Conservation (phyloP, 2,797 vertebrate genomes). For the Spea hammondii region DNA sequence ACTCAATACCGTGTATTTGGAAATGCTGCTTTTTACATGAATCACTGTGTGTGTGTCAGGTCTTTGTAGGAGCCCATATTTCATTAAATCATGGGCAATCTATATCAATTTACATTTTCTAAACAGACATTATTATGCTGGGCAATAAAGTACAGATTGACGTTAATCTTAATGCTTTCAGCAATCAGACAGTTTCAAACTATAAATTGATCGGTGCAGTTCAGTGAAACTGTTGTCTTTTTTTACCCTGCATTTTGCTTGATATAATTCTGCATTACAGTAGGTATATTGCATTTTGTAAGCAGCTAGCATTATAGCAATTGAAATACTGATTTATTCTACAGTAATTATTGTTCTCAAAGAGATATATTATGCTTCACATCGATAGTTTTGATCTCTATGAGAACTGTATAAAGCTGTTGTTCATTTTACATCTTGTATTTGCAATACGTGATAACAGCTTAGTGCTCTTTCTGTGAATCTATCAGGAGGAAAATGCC, state of each 20-base stretch:
- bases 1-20: slow-evolving; percentile 6
- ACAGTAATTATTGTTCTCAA: slow-evolving; percentile 9
- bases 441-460: no score
- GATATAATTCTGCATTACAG: slow-evolving; percentile 3
- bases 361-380: no score
- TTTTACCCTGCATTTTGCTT: slow-evolving; percentile 11
- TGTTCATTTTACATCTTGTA: no score
- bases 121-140: slow-evolving; percentile 21
- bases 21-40: slow-evolving; percentile 28
- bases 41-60: slow-evolving; percentile 7
- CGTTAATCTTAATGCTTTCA: slow-evolving; percentile 40
- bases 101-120: slow-evolving; percentile 41
- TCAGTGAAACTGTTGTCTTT: slow-evolving; percentile 10
- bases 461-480: no score
- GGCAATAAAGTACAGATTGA: slow-evolving; percentile 24
- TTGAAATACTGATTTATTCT: slow-evolving; percentile 12
- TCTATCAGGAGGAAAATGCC: no score
- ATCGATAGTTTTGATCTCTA: no score
- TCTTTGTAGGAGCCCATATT: slow-evolving; percentile 10
- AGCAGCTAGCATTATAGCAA: slow-evolving; percentile 8
- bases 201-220: slow-evolving; percentile 30
- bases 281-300: slow-evolving; percentile 5
- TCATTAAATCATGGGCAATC: slow-evolving; percentile 41
- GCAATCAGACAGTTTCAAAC: slow-evolving; percentile 22
- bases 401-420: no score